phyloP scores from a whole-genome alignment of 1,140 invertebrate species.

The Liolophura sinensis region DNA sequence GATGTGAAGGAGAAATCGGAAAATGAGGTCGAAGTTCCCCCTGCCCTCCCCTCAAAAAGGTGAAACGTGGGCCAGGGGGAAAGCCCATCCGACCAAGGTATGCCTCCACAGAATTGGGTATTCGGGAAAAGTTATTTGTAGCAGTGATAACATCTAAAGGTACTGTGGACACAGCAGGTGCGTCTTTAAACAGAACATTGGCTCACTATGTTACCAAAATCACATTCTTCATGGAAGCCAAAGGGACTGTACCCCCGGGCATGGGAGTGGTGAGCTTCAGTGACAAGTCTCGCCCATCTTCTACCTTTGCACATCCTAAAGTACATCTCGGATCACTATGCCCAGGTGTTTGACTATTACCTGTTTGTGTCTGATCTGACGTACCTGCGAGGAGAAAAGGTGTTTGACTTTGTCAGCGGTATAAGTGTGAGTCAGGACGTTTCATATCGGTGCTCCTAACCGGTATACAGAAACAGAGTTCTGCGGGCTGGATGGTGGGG shows the following conservation, averaged over 20 bases:
- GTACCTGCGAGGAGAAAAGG: slow-evolving; percentile 75
- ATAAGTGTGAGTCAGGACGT: slow-evolving; percentile 82
- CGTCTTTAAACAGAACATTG: slow-evolving; percentile 80
- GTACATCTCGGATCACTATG: slow-evolving; percentile 85
- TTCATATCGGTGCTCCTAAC: slow-evolving; percentile 68
- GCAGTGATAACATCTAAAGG: slow-evolving; percentile 77
- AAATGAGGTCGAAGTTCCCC: slow-evolving; percentile 4
- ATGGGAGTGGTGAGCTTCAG: slow-evolving; percentile 54
- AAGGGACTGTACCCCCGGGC: slow-evolving; percentile 50
- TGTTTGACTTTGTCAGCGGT: slow-evolving; percentile 71
- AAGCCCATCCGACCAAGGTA: slow-evolving; percentile 73
- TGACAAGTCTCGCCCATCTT: slow-evolving; percentile 45
- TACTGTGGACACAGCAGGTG: slow-evolving; percentile 70
- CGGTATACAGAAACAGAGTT: slow-evolving; percentile 46
- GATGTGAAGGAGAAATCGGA: slow-evolving; percentile 9
- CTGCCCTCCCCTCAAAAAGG: not conserved
- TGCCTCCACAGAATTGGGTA: slow-evolving; percentile 90
- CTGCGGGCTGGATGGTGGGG: slow-evolving; percentile 46
- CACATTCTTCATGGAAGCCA: slow-evolving; percentile 75
- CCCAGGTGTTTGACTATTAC: slow-evolving; percentile 89
- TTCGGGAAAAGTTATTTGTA: slow-evolving; percentile 85
- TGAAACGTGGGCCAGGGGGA: not conserved
- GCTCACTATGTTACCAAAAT: slow-evolving; percentile 79
- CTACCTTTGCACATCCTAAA: slow-evolving; percentile 72
- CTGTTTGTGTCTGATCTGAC: slow-evolving; percentile 80